These are phyloP conservation scores for Bombycilla garrulus DNA, from an alignment of 2,113 vertebrate species.

Conservation along the genomic window DNA sequence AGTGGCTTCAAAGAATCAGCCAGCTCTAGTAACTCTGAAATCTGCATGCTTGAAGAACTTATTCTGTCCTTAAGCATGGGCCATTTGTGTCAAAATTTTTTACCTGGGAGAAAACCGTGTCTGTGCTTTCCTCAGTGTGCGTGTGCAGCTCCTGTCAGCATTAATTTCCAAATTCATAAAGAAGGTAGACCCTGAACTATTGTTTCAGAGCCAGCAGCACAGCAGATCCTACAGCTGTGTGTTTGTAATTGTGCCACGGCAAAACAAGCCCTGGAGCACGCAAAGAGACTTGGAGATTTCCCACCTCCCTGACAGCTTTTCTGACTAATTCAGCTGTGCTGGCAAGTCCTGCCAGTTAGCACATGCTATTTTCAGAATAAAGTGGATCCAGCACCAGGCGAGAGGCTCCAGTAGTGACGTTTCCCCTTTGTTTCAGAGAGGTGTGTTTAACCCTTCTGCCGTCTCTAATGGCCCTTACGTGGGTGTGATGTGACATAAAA, in stretches of 20 bases:
- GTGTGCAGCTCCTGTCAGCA: neutral
- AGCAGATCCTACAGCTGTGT: neutral
- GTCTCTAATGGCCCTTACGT: neutral
- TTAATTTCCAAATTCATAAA: neutral
- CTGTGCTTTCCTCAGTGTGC: neutral
- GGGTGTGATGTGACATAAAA: neutral
- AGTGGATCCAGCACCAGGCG: neutral
- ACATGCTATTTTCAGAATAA: neutral
- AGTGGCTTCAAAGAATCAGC: neutral
- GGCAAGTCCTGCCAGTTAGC: neutral
- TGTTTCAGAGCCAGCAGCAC: constrained; percentile 7
- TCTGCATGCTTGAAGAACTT: neutral
- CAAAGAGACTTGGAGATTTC: constrained; percentile 15
- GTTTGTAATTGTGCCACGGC: neutral
- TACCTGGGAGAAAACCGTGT: neutral
- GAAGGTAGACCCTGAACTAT: neutral
- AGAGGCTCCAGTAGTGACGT: neutral
- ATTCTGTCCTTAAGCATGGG: neutral
- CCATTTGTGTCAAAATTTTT: neutral
- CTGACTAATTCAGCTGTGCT: constrained; percentile 12
- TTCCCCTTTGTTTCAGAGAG: neutral
- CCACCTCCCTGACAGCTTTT: constrained; percentile 17
- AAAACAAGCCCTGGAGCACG: constrained; percentile 2
- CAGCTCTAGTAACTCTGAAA: neutral
- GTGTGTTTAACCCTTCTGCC: constrained; percentile 15